Conservation (phyloP, 2,113 vertebrate species). For the Phasianus colchicus region DNA sequence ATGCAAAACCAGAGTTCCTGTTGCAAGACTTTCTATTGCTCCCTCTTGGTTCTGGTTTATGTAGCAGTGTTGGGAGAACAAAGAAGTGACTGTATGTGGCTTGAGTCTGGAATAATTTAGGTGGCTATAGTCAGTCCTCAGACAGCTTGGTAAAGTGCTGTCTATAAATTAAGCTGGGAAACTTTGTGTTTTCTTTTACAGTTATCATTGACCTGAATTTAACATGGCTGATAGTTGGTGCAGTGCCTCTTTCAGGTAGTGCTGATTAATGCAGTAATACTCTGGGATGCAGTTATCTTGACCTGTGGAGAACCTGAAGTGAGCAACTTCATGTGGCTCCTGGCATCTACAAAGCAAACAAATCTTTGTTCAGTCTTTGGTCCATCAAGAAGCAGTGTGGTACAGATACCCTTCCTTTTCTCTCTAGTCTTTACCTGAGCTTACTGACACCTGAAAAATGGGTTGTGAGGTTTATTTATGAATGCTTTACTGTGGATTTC, state of each 20-base stretch:
- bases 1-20: neutral
- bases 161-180: neutral
- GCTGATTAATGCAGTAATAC: neutral
- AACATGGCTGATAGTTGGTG: neutral
- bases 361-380: constrained; percentile 12
- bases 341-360: constrained; percentile 43
- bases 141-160: neutral
- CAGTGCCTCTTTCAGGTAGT: neutral
- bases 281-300: neutral
- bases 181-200: rapidly evolving
- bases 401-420: neutral
- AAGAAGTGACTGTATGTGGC: neutral
- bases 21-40: neutral
- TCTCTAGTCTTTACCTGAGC: neutral
- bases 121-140: neutral
- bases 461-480: neutral
- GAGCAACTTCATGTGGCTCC: constrained; percentile 25
- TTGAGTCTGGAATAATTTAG: neutral
- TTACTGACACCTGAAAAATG: neutral
- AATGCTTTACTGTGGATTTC: neutral
- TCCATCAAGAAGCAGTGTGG: neutral
- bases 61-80: neutral
- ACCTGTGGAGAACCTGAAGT: constrained; percentile 16
- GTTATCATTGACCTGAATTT: neutral
- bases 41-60: neutral